phyloP scores from a whole-genome alignment of 2,797 vertebrate genomes.

The Gymnoscopelus microlampas region DNA sequence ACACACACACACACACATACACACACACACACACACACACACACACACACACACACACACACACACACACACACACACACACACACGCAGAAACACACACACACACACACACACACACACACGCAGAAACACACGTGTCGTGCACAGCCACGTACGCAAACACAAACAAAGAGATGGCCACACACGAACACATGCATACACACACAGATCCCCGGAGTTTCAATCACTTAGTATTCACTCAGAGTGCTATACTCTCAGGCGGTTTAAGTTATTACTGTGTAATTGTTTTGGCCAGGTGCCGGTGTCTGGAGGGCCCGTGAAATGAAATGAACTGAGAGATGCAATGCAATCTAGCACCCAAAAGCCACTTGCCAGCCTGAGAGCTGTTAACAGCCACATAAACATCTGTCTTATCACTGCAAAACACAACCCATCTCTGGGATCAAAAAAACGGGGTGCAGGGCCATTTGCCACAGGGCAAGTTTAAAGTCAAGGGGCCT shows the following conservation, averaged over 20 bases:
- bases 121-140: neutral
- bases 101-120: slow-evolving; percentile 3
- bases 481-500: slow-evolving; percentile 67
- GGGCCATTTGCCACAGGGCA: slow-evolving; percentile 60
- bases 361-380: slow-evolving; percentile 57
- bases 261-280: slow-evolving; percentile 77
- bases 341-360: slow-evolving; percentile 52
- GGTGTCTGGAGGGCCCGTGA: slow-evolving; percentile 60
- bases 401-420: slow-evolving; percentile 78
- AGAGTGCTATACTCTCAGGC: slow-evolving; percentile 62
- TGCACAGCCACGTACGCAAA: neutral
- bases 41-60: neutral
- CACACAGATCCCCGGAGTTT: slow-evolving; percentile 16
- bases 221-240: slow-evolving; percentile 57
- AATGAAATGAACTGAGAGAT: slow-evolving; percentile 70
- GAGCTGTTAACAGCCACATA: slow-evolving; percentile 69
- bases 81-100: slow-evolving; percentile 1
- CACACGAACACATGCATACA: slow-evolving; percentile 1
- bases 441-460: slow-evolving; percentile 68
- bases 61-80: slow-evolving; percentile 4
- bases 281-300: slow-evolving; percentile 77
- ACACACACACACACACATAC: slow-evolving; percentile 8
- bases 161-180: slow-evolving; percentile 20
- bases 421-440: slow-evolving; percentile 77
- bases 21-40: slow-evolving; percentile 2